These are phyloP conservation scores for Bothrops jararaca DNA, from an alignment of 2,113 vertebrate genomes.

Conservation along the genomic window DNA sequence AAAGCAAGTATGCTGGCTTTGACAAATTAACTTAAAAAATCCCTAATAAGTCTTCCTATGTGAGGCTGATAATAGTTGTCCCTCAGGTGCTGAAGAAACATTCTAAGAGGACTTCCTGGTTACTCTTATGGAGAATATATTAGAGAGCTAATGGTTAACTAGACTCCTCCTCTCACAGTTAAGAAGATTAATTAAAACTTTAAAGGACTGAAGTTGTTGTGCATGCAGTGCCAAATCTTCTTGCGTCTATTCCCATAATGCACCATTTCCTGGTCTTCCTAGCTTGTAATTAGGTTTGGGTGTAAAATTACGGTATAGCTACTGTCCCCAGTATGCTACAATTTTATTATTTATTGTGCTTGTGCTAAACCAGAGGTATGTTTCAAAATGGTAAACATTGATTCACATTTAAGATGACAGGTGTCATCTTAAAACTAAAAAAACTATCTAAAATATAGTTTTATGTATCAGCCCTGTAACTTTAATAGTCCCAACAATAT, in stretches of 20 bases:
- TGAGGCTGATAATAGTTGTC: slow-evolving; percentile 68
- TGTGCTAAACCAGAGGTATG: slow-evolving; percentile 33
- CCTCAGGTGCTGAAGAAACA: slow-evolving; percentile 68
- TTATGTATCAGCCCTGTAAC: slow-evolving; percentile 67
- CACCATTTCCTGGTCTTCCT: slow-evolving; percentile 63
- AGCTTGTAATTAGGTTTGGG: slow-evolving; percentile 71
- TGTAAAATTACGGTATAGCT: slow-evolving; percentile 54
- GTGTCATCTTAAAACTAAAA: slow-evolving; percentile 24
- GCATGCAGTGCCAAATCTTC: slow-evolving; percentile 68
- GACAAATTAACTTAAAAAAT: slow-evolving; percentile 69
- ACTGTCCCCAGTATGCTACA: slow-evolving; percentile 58
- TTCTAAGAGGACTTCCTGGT: slow-evolving; percentile 49
- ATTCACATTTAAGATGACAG: slow-evolving; percentile 64
- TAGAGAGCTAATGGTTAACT: slow-evolving; percentile 66
- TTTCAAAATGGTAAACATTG: slow-evolving; percentile 72
- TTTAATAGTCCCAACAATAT: slow-evolving; percentile 58
- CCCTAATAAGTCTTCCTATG: slow-evolving; percentile 62
- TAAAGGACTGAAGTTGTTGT: slow-evolving; percentile 76
- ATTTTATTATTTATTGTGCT: slow-evolving; percentile 44
- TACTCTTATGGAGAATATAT: slow-evolving; percentile 34
- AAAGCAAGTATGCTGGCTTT: slow-evolving; percentile 64
- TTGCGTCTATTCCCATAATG: slow-evolving; percentile 65
- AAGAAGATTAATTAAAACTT: slow-evolving; percentile 83
- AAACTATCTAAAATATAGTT: slow-evolving; percentile 30
- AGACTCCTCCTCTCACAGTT: slow-evolving; percentile 69